Base-by-base conservation (phyloP, 2,888 invertebrate genomes). In the Euclidia mi region DNA sequence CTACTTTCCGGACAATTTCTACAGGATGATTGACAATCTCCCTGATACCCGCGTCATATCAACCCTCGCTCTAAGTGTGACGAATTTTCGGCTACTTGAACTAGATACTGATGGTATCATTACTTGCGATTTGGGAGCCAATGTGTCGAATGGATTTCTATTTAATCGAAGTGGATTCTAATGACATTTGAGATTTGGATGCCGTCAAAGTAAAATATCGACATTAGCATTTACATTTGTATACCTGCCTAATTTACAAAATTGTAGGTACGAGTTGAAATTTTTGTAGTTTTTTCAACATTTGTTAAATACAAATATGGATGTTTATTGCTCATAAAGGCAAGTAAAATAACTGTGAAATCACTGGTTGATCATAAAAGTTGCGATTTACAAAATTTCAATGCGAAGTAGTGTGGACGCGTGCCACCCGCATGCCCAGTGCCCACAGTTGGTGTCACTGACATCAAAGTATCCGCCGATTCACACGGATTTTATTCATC, bases 401-500 rank as follows among this genome's bases (percentile, higher is more conserved):
- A 61, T 64, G 59, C 18, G 10, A 38, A 34, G 53, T 64, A 50
- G 47, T 42, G 52, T 14, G 10, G 70, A 58, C 85, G 79, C 84
- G 87, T 87, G 89, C 77, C 82, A 47, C 90, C 89, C 89, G 89
- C 87, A 90, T 88, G n/a, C 20, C 57, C 76, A 32, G n/a, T n/a
- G 6, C 34, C 77, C 80, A 70, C 73, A 73, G 43, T 43, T 32
- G 11, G 61, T 63, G 51, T 50, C 60, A 51, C 49, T 42, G 35
- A 35, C 53, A 53, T 53, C 55, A 38, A 46, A 51, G 57, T 48
- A 43, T n/a, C 28, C 17, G 40, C 12, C 18, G 18, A 69, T 81
- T 84, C 85, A 80, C 83, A 82, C 81, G 75, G 61, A 55, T 65
- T 73, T 61, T 41, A 56, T 37, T 40, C 17, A 41, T 20, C 14